Evolutionary conservation across 1,140 invertebrate species (phyloP).

Genomic region (Triops longicaudatus): DNA sequence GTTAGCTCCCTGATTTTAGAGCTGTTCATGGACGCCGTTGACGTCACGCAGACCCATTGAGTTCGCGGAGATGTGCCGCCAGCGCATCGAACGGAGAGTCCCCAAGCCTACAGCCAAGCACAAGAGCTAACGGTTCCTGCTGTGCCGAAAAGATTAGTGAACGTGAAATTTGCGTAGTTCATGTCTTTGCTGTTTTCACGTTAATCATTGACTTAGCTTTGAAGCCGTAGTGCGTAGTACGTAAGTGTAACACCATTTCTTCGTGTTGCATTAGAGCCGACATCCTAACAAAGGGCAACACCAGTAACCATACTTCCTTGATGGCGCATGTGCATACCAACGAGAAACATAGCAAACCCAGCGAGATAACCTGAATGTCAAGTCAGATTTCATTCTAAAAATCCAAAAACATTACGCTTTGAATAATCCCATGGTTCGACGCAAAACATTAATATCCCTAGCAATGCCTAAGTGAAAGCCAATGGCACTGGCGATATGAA

Average conservation of each 20-base stretch:
- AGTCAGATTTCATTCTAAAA: too few relatives aligned
- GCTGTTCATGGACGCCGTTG: not conserved
- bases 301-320: not conserved
- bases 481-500: too few relatives aligned
- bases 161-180: not conserved
- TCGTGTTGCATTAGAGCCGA: not conserved
- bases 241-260: not conserved
- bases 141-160: not conserved
- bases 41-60: not conserved
- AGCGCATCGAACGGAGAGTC: not conserved
- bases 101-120: not conserved
- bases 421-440: too few relatives aligned
- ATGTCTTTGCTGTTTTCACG: not conserved
- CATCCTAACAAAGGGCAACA: not conserved
- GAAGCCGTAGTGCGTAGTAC: not conserved
- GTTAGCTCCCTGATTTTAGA: not conserved
- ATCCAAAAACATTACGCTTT: too few relatives aligned
- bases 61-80: not conserved
- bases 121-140: not conserved
- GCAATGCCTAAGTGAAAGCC: too few relatives aligned
- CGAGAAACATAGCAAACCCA: not conserved
- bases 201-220: not conserved
- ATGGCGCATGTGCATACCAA: not conserved
- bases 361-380: not conserved
- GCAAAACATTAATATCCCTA: too few relatives aligned